phyloP scores from a whole-genome alignment of 2,888 invertebrate genomes.

The Tryphoninae sp. region DNA sequence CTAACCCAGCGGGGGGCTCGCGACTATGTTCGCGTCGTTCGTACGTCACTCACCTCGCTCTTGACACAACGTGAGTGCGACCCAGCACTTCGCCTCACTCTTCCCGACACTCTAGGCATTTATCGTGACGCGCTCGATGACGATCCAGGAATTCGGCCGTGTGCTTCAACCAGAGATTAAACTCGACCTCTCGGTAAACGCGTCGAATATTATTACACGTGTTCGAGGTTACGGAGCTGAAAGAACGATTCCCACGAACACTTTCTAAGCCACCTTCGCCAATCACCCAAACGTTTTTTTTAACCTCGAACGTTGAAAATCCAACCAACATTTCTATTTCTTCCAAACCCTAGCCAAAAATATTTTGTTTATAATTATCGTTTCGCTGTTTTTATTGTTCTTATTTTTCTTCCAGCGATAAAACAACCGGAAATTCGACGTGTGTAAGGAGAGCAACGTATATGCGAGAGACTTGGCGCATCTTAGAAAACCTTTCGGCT shows the following conservation, averaged over 20 bases:
- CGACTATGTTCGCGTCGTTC: conserved; percentile 77
- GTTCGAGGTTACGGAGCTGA: conserved; percentile 34
- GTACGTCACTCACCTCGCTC: conserved; percentile 78
- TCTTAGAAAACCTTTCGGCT: conserved; percentile 21
- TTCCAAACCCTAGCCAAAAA: too few relatives aligned
- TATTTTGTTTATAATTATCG: too few relatives aligned
- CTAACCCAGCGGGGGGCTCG: conserved; percentile 77
- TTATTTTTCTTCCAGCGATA: too few relatives aligned
- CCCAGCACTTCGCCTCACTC: conserved; percentile 67
- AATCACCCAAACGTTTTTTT: too few relatives aligned
- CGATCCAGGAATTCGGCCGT: conserved; percentile 70
- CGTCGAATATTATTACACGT: conserved; percentile 53
- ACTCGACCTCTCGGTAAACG: conserved; percentile 45
- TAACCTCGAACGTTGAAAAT: too few relatives aligned
- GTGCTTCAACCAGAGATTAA: conserved; percentile 27
- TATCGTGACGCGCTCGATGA: conserved; percentile 61
- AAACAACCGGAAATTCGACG: conserved; percentile 7
- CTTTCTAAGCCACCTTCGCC: background rate
- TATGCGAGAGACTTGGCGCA: conserved; percentile 18
- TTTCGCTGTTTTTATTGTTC: too few relatives aligned
- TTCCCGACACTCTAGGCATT: conserved; percentile 57
- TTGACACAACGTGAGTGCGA: conserved; percentile 68
- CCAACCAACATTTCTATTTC: too few relatives aligned
- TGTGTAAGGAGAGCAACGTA: conserved; percentile 35
- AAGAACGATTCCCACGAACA: conserved; percentile 51